Evolutionary conservation across 2,797 vertebrate species (phyloP), one percentile per base, ranked within the genome.

Genomic region (Argya squamiceps): DNA sequence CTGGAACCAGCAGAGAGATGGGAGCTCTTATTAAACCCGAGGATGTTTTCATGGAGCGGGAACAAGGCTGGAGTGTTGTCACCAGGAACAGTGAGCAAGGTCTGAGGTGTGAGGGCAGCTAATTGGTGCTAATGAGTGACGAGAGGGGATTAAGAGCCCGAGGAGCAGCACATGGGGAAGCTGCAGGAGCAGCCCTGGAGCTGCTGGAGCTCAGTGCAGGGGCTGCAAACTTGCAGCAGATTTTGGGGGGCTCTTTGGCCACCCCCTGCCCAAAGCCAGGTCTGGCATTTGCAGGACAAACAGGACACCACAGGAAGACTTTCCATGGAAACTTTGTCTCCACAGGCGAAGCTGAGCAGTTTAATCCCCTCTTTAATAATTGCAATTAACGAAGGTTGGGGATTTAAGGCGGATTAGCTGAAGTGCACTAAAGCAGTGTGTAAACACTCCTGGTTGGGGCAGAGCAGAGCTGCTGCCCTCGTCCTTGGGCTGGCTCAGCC

Each of bases 321-420:
- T 74, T 27, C 26, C 76, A 15, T 1, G 12, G n/a, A 15, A 44
- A 15, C 34, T 53, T 89, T 6, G 1, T 50, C 67, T 67, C 68
- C 53, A 3, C 8, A 12, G 43, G 23, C 19, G 20, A 13, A 39
- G 67, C 44, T 6, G 52, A 23, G 87, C 56, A 81, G 84, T 92
- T 64, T 89, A 96, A 95, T 96, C 88, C 23, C 12, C 29, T 58
- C 22, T 58, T 74, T 86, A 88, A 84, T 90, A 89, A 84, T 2
- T 49, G 58, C 79, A 64, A 2, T 62, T 88, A 84, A 84, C 9
- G 76, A 55, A 55, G 39, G 73, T 4, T 62, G 88, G 63, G 92
- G 93, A 87, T 92, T 93, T 88, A 18, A 24, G 84, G 85, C 11
- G 55, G 94, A 75, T 96, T 90, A 95, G 55, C 39, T 5, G 6